Evolutionary conservation across 2,797 vertebrate species (phyloP).

Genomic region (Rhinogobio ventralis): DNA sequence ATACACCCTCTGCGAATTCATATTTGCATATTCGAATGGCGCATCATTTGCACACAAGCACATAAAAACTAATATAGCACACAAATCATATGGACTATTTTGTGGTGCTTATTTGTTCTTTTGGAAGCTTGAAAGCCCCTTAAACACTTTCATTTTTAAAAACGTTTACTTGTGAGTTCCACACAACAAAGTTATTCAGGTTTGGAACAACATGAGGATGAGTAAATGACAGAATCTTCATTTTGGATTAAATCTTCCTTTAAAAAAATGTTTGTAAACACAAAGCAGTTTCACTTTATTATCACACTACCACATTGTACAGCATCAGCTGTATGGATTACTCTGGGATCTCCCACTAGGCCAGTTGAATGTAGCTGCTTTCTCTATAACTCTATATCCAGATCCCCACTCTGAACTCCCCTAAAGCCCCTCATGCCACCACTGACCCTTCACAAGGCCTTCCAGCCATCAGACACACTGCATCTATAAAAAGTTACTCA

Average conservation of each 20-base stretch:
- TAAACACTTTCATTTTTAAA: not conserved
- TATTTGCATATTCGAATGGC: not conserved
- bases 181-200: not conserved
- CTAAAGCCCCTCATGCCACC: not conserved
- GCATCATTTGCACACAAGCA: not conserved
- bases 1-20: not conserved
- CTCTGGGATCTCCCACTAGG: not conserved
- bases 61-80: not conserved
- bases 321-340: conserved; percentile 9
- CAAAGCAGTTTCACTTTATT: not conserved
- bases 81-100: not conserved
- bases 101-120: not conserved
- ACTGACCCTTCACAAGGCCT: not conserved
- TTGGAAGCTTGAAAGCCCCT: not conserved
- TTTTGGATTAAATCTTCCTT: not conserved
- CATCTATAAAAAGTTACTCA: conserved; percentile 57
- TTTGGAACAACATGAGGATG: not conserved
- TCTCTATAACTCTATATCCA: conserved; percentile 3
- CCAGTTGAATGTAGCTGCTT: not conserved
- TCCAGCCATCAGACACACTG: conserved; percentile 42
- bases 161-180: not conserved
- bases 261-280: not conserved
- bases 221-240: not conserved
- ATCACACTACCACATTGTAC: not conserved
- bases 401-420: conserved; percentile 1